These are phyloP conservation scores for Paralvinella palmiformis DNA, from an alignment of 1,140 invertebrate genomes.

Conservation along the genomic window DNA sequence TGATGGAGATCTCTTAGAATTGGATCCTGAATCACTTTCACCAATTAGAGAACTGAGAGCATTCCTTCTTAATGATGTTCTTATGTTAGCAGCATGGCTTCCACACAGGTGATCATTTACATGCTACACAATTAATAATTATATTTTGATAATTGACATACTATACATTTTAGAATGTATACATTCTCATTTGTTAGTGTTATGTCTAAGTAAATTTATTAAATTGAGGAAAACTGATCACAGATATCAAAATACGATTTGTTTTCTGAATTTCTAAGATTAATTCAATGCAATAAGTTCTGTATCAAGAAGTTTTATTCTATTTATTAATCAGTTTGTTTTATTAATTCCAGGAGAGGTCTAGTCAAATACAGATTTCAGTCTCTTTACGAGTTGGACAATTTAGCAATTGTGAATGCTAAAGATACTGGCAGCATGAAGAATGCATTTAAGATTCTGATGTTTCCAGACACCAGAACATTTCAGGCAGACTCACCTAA, in stretches of 20 bases:
- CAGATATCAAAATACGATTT: too few species aligned
- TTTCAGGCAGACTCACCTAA: slow-evolving; percentile 83
- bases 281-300: too few species aligned
- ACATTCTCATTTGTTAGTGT: too few species aligned
- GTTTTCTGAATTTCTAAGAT: too few species aligned
- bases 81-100: slow-evolving; percentile 71
- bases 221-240: too few species aligned
- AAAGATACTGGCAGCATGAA: slow-evolving; percentile 81
- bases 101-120: slow-evolving; percentile 60
- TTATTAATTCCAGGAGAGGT: slow-evolving; percentile 55
- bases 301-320: too few species aligned
- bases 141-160: too few species aligned
- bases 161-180: too few species aligned
- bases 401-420: slow-evolving; percentile 90
- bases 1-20: slow-evolving; percentile 83
- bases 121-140: too few species aligned
- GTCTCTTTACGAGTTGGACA: slow-evolving; percentile 82
- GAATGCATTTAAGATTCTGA: slow-evolving; percentile 87
- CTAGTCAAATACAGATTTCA: slow-evolving; percentile 84
- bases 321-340: too few species aligned
- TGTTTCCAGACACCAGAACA: slow-evolving; percentile 86
- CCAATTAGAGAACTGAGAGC: slow-evolving; percentile 80
- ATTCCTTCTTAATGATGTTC: slow-evolving; percentile 85
- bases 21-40: slow-evolving; percentile 79
- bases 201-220: too few species aligned